phyloP scores from a whole-genome alignment of 2,797 vertebrate species.

The Myoxocephalus aenaeus region DNA sequence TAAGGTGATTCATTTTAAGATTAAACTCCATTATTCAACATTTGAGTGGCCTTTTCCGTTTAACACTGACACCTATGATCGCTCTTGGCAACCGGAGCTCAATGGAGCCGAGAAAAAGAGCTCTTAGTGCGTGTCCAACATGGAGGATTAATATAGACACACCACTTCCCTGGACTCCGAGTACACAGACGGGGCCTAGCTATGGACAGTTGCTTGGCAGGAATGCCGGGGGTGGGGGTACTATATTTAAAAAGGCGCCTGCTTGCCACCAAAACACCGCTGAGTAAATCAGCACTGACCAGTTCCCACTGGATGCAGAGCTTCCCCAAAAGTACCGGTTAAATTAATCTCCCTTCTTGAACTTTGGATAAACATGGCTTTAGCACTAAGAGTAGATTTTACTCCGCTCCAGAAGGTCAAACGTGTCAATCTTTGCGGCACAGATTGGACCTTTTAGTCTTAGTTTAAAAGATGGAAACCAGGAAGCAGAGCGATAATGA shows the following conservation, averaged over 20 bases:
- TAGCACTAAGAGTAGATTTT: constrained; percentile 51
- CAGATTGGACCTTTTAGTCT: constrained; percentile 3
- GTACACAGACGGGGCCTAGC: constrained; percentile 69
- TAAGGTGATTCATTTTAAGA: constrained; percentile 43
- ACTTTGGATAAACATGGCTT: constrained; percentile 59
- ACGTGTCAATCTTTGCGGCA: constrained; percentile 31
- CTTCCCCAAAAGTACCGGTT: constrained; percentile 50
- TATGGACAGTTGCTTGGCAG: constrained; percentile 80
- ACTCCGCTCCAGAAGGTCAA: constrained; percentile 40
- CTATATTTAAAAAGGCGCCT: constrained; percentile 84
- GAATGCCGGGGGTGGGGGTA: constrained; percentile 76
- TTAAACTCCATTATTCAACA: constrained; percentile 41
- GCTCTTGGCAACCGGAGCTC: constrained; percentile 21
- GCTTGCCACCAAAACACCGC: constrained; percentile 73
- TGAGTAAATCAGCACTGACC: constrained; percentile 68
- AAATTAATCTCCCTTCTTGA: constrained; percentile 60
- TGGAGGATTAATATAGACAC: constrained; percentile 77
- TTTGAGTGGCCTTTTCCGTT: constrained; percentile 17
- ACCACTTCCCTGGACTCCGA: constrained; percentile 63
- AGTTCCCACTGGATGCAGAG: constrained; percentile 66
- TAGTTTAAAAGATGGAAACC: background rate
- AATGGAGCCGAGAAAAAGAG: constrained; percentile 49
- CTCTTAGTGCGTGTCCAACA: constrained; percentile 64
- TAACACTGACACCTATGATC: constrained; percentile 40
- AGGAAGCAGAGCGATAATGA: constrained; percentile 1